Evolutionary conservation across 2,797 vertebrate species (phyloP).

Genomic region (Anas capensis): DNA sequence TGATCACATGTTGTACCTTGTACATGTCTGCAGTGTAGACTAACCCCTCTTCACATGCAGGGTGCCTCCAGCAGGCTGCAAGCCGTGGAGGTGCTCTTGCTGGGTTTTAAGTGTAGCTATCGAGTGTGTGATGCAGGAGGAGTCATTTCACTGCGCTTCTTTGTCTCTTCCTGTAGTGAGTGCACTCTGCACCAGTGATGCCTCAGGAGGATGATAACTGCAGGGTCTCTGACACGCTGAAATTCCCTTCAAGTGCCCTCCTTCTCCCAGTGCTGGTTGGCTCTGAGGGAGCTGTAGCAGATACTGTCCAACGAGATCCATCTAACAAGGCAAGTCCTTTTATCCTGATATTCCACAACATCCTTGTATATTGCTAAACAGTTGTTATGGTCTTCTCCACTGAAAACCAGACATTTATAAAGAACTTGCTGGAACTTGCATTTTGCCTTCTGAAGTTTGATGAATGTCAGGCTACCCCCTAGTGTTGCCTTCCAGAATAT

Average conservation of each 20-base stretch:
- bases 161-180: not conserved
- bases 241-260: not conserved
- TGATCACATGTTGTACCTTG: rapidly evolving
- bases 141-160: not conserved
- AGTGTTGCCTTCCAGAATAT: not conserved
- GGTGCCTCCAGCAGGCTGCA: not conserved
- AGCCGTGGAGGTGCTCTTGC: not conserved
- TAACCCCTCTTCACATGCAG: not conserved
- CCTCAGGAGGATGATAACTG: not conserved
- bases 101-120: not conserved
- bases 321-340: not conserved
- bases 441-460: not conserved
- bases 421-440: not conserved
- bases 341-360: not conserved
- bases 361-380: not conserved
- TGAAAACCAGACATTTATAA: not conserved
- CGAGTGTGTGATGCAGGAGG: not conserved
- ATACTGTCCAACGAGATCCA: not conserved
- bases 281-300: not conserved
- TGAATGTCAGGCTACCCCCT: slow-evolving; percentile 1
- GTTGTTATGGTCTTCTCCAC: not conserved
- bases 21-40: rapidly evolving
- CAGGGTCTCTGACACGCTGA: not conserved
- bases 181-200: not conserved
- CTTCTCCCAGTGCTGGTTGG: not conserved